Percentiles rank a stretch among this genome's conserved stretches.
Evolutionary conservation across 2,888 invertebrate species (phyloP).

Genomic region (Orchestes rusci): DNA sequence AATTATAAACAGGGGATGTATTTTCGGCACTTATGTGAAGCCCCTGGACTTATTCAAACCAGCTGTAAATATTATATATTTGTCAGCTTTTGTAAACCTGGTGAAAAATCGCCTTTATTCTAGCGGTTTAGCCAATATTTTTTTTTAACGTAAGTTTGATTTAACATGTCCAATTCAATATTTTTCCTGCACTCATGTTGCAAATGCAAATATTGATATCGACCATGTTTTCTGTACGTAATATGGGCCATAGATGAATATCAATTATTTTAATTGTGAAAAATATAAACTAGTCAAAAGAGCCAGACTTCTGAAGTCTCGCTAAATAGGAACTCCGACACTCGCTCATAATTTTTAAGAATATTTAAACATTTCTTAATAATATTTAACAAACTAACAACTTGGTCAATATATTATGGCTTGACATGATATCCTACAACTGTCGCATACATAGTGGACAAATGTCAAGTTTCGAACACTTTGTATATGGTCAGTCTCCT

Average conservation of each 20-base stretch:
- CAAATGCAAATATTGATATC: no score
- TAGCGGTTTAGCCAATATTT: no score
- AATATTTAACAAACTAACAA: slow-evolving; percentile 27
- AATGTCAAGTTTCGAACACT: not conserved
- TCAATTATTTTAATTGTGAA: slow-evolving; percentile 32
- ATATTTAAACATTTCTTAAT: slow-evolving; percentile 41
- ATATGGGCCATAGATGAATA: slow-evolving; percentile 20
- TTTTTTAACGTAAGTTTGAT: no score
- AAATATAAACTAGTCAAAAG: slow-evolving; percentile 45
- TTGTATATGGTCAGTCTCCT: no score
- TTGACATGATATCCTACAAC: slow-evolving; percentile 4
- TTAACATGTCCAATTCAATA: no score
- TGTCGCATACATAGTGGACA: slow-evolving; percentile 8
- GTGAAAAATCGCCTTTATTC: no score
- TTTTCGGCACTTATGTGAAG: no score
- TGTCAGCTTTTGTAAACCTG: slow-evolving; percentile 33
- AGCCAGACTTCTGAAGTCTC: slow-evolving; percentile 29
- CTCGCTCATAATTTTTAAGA: slow-evolving; percentile 67
- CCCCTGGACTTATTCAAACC: no score
- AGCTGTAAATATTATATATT: slow-evolving; percentile 44
- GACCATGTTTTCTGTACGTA: no score
- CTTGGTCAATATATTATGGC: slow-evolving; percentile 16
- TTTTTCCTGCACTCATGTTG: no score
- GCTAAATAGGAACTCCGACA: slow-evolving; percentile 68
- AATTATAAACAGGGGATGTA: no score